phyloP scores from a whole-genome alignment of 2,113 vertebrate species.

The Oplegnathus fasciatus region DNA sequence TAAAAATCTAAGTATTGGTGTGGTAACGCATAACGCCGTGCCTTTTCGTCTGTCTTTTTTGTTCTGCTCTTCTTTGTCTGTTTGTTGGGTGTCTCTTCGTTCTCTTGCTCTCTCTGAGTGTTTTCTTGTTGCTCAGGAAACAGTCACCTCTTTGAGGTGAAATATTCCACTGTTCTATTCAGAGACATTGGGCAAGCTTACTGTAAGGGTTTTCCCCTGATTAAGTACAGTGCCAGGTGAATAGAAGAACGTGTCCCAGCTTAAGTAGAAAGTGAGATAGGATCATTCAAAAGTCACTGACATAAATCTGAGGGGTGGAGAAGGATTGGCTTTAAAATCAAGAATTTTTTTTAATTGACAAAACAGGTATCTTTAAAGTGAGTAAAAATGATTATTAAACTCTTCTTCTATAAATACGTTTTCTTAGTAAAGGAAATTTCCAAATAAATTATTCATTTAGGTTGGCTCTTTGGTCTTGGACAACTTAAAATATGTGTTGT shows the following conservation, averaged over 20 bases:
- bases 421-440: neutral
- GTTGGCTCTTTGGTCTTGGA: neutral
- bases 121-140: conserved; percentile 65
- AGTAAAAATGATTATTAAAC: neutral
- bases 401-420: neutral
- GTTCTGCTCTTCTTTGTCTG: conserved; percentile 28
- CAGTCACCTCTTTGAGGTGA: conserved; percentile 56
- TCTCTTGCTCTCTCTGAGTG: conserved; percentile 25
- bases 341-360: neutral
- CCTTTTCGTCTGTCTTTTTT: conserved; percentile 20
- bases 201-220: conserved; percentile 60
- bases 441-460: neutral
- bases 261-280: neutral
- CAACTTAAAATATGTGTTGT: neutral
- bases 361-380: neutral
- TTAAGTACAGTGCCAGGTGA: conserved; percentile 21
- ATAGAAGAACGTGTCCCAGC: conserved; percentile 18
- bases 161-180: conserved; percentile 60
- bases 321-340: neutral
- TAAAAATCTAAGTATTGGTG: conserved; percentile 9
- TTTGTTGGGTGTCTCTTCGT: conserved; percentile 23
- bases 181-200: conserved; percentile 32
- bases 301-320: neutral
- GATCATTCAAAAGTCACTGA: conserved; percentile 3
- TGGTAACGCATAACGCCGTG: neutral